Base-by-base conservation (phyloP, 2,797 vertebrate species). In the Melanotaenia pygmaea region DNA sequence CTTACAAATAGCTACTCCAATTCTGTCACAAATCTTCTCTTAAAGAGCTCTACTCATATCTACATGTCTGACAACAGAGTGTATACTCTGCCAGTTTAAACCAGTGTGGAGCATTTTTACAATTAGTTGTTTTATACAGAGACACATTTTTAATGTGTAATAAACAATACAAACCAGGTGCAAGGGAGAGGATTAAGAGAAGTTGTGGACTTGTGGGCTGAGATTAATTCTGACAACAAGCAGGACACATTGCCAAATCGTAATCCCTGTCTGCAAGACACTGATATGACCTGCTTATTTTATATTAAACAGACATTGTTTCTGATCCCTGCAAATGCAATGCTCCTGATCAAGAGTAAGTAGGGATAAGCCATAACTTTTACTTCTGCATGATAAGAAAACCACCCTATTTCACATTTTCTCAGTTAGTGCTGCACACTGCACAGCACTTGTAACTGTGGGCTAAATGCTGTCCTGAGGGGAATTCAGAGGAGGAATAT, bases 401-500 rank as follows among this genome's bases (percentile, higher is more conserved):
- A 70, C 37, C n/a, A 73, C 59, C 45, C 67, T 56, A 5, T 74
- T 74, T 75, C 71, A 64, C 30, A 64, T 57, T 66, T 26, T 58
- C 64, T 81, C 54, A 9, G 68, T 70, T 20, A n/a, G 53, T 72
- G 64, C 64, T 70, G 65, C 75, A 59, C 51, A 54, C 24, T 16
- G 12, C 51, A 7, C 68, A 70, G 69, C 67, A 79, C 61, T 79
- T 76, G 87, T 77, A 83, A 85, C 81, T 67, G 47, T 34, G 72
- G 78, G 86, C 72, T 80, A 86, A 72, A 75, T 75, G 65, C 65
- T 82, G 62, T 64, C 70, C 64, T 72, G 26, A 64, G 64, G 80
- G 77, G 74, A 81, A 64, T 76, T 75, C 57, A 77, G 74, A 76
- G 64, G 69, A 79, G 79, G 75, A 65, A 30, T 22, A 86, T 81